Conservation (phyloP, 2,888 invertebrate species). For the Blastobasis adustella region DNA sequence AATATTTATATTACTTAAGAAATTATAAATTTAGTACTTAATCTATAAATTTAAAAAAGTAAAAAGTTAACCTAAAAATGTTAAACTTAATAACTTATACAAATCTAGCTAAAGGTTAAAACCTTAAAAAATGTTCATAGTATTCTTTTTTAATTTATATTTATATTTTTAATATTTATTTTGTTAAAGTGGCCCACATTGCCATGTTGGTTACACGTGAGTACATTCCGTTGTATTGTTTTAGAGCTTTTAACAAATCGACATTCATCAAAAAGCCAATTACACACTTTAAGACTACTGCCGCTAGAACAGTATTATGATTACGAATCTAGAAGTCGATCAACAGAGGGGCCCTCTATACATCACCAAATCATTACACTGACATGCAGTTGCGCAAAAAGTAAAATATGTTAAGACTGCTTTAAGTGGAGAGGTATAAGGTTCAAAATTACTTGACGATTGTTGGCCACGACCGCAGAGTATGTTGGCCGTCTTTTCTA, state of each 20-base stretch:
- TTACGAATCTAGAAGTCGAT: conserved; percentile 62
- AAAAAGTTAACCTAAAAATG: no score
- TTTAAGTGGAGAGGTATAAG: conserved; percentile 19
- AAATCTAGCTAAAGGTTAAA: no score
- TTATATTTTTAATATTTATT: no score
- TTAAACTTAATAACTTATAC: no score
- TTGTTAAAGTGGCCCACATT: no score
- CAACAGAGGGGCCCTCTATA: conserved; percentile 53
- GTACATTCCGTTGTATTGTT: neutral
- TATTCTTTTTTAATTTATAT: no score
- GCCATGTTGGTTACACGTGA: neutral
- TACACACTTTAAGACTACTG: conserved; percentile 48
- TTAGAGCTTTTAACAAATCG: conserved; percentile 3
- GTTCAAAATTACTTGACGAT: conserved; percentile 19
- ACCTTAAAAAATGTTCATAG: no score
- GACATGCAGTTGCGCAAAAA: conserved; percentile 15
- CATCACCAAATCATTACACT: conserved; percentile 34
- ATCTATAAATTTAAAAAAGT: no score
- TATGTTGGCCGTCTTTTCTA: conserved; percentile 50
- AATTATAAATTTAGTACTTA: no score
- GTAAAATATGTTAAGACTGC: conserved; percentile 5
- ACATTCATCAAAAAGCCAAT: conserved; percentile 46
- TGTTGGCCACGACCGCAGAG: conserved; percentile 27
- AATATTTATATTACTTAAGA: no score
- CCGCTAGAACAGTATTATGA: conserved; percentile 49